Base-by-base conservation (phyloP, 2,888 invertebrate genomes). In the Eupithecia abbreviata region DNA sequence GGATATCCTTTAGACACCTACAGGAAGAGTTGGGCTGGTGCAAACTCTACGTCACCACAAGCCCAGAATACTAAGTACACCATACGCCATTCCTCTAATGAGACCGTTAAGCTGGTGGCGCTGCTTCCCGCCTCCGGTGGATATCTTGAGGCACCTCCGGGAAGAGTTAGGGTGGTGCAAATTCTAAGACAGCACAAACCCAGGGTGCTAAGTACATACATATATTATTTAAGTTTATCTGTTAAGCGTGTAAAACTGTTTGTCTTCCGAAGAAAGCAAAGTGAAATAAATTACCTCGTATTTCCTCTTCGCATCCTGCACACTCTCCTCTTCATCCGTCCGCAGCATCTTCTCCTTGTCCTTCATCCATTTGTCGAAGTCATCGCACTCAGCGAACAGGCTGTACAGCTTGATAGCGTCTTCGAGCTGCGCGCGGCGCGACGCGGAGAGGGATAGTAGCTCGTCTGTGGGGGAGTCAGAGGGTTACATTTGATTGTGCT, bases 361-460 rank as follows among this genome's bases (percentile, higher is more conserved):
- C 85, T 97, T 97, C 92, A 99, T 98, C 99, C 99, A 99, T 84
- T 97, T 97, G 91, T 99, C 99, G 89, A 99, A 99, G 92, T 99
- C 99, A 86, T 99, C 99, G 91, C 99, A 99, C 89, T 99, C 99
- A 12, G 98, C 96, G 93, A 98, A 99, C 95, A 99, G 99, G 74
- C 97, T 97, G 92, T 98, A 99, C 76, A 99, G 94, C 84, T 98
- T 96, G 84, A 99, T 98, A 0, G 99, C 98, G 88, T 99, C 99
- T 84, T 98, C 98, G 5, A 99, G 95, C 62, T 98, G 96, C 0
- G 97, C 97, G 81, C 98, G 97, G 0, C 99, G 96, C 43, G 97
- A 96, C 85, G 97, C 95, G 0, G 98, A 98, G 78, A 98, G 95
- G 76, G 97, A 96, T 74, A 97, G 96, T 6, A 99, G 96, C 82